These are phyloP conservation scores for Rhea americana DNA, from an alignment of 2,113 vertebrate species.

Conservation along the genomic window DNA sequence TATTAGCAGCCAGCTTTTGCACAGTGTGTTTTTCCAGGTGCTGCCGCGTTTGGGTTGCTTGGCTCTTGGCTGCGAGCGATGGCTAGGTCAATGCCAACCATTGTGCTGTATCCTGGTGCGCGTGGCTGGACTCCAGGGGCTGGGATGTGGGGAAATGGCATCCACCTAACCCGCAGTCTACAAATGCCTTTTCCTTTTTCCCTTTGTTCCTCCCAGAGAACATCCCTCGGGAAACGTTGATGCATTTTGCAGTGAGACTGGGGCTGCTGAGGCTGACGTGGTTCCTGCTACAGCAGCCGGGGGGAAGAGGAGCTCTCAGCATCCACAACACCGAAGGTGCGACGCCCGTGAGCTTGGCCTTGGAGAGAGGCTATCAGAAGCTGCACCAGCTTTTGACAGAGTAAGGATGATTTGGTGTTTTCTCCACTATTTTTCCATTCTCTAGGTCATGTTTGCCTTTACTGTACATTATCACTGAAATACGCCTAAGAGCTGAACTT, in stretches of 20 bases:
- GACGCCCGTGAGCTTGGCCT: conserved; percentile 84
- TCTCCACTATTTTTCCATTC: neutral
- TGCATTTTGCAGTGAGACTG: conserved; percentile 92
- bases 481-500: neutral
- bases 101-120: neutral
- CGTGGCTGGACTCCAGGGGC: neutral
- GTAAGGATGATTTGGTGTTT: conserved; percentile 75
- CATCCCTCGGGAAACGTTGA: conserved; percentile 88
- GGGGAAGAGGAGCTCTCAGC: conserved; percentile 84
- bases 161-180: neutral
- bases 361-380: conserved; percentile 80
- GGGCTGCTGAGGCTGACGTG: conserved; percentile 83
- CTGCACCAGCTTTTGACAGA: conserved; percentile 83
- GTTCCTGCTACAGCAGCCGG: conserved; percentile 88
- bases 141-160: neutral
- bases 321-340: conserved; percentile 88
- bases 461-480: fast-evolving
- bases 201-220: conserved; percentile 71
- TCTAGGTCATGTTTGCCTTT: neutral
- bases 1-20: neutral
- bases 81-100: neutral
- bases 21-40: neutral
- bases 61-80: neutral
- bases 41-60: neutral
- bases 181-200: neutral